phyloP scores from a whole-genome alignment of 2,797 vertebrate genomes.

The Lophotriccus pileatus region DNA sequence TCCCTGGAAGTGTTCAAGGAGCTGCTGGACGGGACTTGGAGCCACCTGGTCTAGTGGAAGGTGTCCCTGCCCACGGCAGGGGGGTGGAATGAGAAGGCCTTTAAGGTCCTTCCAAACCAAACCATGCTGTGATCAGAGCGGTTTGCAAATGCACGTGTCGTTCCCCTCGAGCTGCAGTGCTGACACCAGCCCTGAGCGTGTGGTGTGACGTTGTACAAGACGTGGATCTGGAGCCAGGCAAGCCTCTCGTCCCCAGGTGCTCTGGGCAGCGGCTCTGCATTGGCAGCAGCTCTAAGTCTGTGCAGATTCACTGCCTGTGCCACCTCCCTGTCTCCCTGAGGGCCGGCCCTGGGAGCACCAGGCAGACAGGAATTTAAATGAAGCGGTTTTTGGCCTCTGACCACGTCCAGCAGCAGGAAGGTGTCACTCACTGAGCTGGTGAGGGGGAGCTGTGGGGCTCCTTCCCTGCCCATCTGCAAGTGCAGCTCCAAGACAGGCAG shows the following conservation, averaged over 20 bases:
- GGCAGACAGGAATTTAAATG: neutral
- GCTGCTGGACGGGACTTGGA: fast-evolving
- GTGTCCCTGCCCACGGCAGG: neutral
- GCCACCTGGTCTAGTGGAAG: neutral
- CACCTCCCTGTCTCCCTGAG: fast-evolving
- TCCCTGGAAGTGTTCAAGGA: neutral
- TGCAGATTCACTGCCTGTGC: neutral
- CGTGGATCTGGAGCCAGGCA: fast-evolving
- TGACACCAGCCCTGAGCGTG: neutral
- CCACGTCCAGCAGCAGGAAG: fast-evolving
- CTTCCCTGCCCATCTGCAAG: neutral
- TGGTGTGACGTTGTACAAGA: fast-evolving
- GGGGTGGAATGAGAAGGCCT: neutral
- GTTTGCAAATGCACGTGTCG: neutral
- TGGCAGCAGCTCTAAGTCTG: neutral
- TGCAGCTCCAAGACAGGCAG: neutral
- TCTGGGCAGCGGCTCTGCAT: neutral
- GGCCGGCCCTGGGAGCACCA: neutral
- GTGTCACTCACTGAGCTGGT: fast-evolving
- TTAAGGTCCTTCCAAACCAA: neutral
- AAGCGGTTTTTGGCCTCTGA: neutral
- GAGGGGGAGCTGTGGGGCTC: neutral
- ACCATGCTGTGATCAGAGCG: neutral
- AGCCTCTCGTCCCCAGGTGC: neutral
- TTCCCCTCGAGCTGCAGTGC: fast-evolving